These are phyloP conservation scores for Creontiades dilutus DNA, from an alignment of 2,888 invertebrate species.

Conservation along the genomic window DNA sequence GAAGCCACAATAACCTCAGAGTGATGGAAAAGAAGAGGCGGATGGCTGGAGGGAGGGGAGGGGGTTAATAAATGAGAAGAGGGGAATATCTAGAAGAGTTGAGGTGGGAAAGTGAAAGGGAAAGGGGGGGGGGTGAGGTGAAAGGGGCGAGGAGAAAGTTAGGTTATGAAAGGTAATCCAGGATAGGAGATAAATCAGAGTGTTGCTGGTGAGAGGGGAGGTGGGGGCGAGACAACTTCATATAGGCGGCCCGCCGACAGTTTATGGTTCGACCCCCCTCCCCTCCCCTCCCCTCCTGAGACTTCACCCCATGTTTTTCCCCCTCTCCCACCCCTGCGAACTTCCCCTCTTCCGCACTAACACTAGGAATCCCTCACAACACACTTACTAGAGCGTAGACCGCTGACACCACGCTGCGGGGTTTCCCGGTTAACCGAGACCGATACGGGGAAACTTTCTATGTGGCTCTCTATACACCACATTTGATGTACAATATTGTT, in stretches of 20 bases:
- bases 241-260: slow-evolving; percentile 56
- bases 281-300: neutral
- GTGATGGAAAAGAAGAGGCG: neutral
- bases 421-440: neutral
- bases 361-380: neutral
- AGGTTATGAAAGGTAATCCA: slow-evolving; percentile 67
- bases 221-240: slow-evolving; percentile 21
- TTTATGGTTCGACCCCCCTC: slow-evolving; percentile 16
- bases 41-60: too few species aligned
- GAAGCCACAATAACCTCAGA: slow-evolving; percentile 56
- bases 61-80: slow-evolving; percentile 61
- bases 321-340: neutral
- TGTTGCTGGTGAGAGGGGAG: slow-evolving; percentile 6
- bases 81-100: slow-evolving; percentile 1
- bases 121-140: neutral
- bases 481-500: too few species aligned
- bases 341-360: neutral
- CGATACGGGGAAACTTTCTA: neutral
- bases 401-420: neutral
- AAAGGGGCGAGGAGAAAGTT: slow-evolving; percentile 44
- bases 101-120: neutral
- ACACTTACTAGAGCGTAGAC: slow-evolving; percentile 3
- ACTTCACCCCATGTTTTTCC: neutral
- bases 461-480: neutral
- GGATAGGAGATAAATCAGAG: slow-evolving; percentile 66